Base-by-base conservation (phyloP, 2,797 vertebrate species). In the Otolemur crassicaudatus region DNA sequence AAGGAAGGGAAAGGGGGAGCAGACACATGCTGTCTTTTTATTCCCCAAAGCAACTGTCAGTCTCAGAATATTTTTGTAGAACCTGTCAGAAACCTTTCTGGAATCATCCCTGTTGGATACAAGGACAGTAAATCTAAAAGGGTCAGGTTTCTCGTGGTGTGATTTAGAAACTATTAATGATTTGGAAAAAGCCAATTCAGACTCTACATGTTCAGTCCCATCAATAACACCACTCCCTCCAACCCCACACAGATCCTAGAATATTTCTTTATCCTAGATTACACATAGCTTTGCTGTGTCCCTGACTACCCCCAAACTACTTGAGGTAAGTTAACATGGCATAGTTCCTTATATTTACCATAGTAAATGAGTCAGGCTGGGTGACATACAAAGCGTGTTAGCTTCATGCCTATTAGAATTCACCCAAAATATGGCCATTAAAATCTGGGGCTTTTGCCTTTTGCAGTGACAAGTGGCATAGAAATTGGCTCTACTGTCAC, bases 41-140 rank as follows among this genome's bases (percentile, higher is more conserved):
- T 92, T 93, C 73, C 80, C 92, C 70, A 92, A 95, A 97, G 69
- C 91, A 80, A 97, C 87, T 96, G 72, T 94, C 76, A 94, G n/a
- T 94, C 93, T 96, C 69, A 77, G 82, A 93, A 93, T 87, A 86
- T 93, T 96, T 95, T 95, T 75, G 77, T 79, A 93, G 69, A 80
- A 92, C 69, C 94, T 95, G 72, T 76, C 91, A 97, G 83, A 95
- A 96, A 95, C 88, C 75, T 92, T 87, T 90, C 77, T 87, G 40
- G 34, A 87, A 53, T 88, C 58, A 82, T 83, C 85, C 34, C 46
- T 87, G 14, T 93, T 91, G 19, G 31, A 86, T 86, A 81, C 31
- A 83, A 95, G 63, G 34, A 77, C 25, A 63, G 69, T 86, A 91
- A 86, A 95, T 96, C 53, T 90, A 85, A 94, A 93, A 93, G 77